These are phyloP conservation scores for Drosophila austrosaltans DNA, from an alignment of 2,888 invertebrate species.

Conservation along the genomic window DNA sequence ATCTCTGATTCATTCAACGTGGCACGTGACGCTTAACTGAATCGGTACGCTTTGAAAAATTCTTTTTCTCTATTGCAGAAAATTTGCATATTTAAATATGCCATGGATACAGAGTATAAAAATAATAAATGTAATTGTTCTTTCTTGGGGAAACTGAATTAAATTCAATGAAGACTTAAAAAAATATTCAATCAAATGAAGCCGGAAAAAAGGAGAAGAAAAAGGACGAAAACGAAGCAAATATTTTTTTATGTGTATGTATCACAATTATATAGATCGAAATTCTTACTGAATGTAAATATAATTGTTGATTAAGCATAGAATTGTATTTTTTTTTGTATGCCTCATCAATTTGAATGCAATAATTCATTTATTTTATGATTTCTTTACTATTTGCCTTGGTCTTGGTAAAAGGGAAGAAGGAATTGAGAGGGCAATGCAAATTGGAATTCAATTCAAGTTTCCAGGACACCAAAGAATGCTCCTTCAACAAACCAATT, in stretches of 20 bases:
- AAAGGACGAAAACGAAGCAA: neutral
- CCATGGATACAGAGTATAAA: neutral
- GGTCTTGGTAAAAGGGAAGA: neutral
- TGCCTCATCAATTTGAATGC: constrained; percentile 2
- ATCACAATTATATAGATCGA: neutral
- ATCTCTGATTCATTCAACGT: no score
- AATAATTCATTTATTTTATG: neutral
- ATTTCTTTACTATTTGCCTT: neutral
- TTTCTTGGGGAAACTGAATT: neutral
- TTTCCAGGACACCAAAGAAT: constrained; percentile 16
- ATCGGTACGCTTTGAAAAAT: no score
- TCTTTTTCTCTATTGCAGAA: no score
- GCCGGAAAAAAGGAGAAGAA: neutral
- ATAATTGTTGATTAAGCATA: constrained; percentile 1
- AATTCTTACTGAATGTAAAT: neutral
- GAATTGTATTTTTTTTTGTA: neutral
- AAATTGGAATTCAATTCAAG: neutral
- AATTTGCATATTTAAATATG: no score
- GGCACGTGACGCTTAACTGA: no score
- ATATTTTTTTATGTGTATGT: neutral
- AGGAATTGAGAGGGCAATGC: neutral
- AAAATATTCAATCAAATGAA: constrained; percentile 3
- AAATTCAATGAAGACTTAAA: constrained; percentile 7
- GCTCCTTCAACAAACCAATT: constrained; percentile 16
- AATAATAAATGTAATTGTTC: constrained; percentile 4